Percentiles rank a stretch among this genome's conserved stretches.
These are phyloP conservation scores for Gnathonemus echidnorhynchus DNA, from an alignment of 2,113 vertebrate species.

Conservation along the genomic window DNA sequence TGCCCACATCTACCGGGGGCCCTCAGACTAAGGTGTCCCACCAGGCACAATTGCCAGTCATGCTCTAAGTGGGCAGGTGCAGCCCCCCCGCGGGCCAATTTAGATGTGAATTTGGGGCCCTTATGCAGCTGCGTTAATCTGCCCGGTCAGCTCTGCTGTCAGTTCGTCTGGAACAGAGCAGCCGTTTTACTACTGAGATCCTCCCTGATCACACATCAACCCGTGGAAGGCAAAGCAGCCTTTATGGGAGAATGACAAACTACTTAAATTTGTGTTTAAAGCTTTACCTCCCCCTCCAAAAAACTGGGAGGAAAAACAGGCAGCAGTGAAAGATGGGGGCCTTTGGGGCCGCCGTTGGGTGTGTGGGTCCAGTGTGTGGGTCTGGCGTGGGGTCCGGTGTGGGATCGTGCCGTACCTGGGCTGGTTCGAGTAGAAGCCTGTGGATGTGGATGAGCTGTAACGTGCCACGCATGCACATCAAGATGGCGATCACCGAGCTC, in stretches of 20 bases:
- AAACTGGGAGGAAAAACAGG: background rate
- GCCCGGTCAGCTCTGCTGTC: too few relatives aligned
- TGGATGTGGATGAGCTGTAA: background rate
- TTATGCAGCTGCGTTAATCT: background rate
- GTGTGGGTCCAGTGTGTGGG: background rate
- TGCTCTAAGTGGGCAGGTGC: background rate
- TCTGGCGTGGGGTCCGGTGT: background rate
- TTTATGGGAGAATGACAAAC: background rate
- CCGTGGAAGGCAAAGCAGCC: background rate
- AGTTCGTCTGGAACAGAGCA: background rate
- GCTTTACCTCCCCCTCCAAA: background rate
- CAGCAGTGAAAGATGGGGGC: background rate
- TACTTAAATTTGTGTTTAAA: background rate
- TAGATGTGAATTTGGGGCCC: background rate
- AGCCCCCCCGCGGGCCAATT: background rate
- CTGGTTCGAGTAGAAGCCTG: background rate
- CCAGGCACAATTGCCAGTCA: background rate
- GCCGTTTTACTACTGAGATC: background rate
- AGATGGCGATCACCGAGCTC: too few relatives aligned
- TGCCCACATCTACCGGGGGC: background rate
- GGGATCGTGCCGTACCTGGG: background rate
- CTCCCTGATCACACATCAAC: background rate
- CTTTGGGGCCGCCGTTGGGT: background rate
- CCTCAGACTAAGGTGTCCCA: background rate
- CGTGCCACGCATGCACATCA: background rate